Base-by-base conservation (phyloP, 2,888 invertebrate species). In the Epinotia brunnichana region DNA sequence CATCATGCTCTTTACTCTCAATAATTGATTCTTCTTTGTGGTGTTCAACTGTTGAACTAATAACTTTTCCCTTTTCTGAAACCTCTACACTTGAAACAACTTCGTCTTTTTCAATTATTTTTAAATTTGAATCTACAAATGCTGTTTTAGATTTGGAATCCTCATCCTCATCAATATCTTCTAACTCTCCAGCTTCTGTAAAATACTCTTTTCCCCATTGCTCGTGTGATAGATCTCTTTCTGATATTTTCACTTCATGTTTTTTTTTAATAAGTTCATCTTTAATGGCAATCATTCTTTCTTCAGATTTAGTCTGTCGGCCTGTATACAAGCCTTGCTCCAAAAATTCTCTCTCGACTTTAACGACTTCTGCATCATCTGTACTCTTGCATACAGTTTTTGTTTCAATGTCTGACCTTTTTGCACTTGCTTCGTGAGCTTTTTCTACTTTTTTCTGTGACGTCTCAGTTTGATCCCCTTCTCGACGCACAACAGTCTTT, bases 151-250 rank as follows among this genome's bases (percentile, higher is more conserved):
- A 82, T 79, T 89, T 91, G 7, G 82, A 77, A 76, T 92, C 89
- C 21, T 89, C 90, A 77, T 91, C 90, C 83, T 93, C 94, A 74
- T 87, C 84, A 11, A 93, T 91, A 61, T 92, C 86, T 81, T 94
- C 90, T 60, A 94, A 78, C 76, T 94, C 93, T 63, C 85, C 90
- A 53, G 92, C 90, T 80, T 94, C 91, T 13, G 92, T 92, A 74
- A 94, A 94, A 81, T 94, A 94, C 85, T 94, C 94, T 79, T 93
- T 93, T 5, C 94, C 94, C 94, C 94, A 94, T 75, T 93, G 93
- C 76, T 94, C 94, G 80, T 93, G 93, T 7, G 89, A 93, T 75
- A 94, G 78, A 78, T 94, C 94, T 78, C 94, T 84, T 83, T 94
- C 94, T 2, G 94, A 94, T 76, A 93, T 93, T 84, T 93, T 94